Evolutionary conservation across 2,113 vertebrate species (phyloP), one percentile per base, ranked within the genome.

Genomic region (Ceyx melanurus): DNA sequence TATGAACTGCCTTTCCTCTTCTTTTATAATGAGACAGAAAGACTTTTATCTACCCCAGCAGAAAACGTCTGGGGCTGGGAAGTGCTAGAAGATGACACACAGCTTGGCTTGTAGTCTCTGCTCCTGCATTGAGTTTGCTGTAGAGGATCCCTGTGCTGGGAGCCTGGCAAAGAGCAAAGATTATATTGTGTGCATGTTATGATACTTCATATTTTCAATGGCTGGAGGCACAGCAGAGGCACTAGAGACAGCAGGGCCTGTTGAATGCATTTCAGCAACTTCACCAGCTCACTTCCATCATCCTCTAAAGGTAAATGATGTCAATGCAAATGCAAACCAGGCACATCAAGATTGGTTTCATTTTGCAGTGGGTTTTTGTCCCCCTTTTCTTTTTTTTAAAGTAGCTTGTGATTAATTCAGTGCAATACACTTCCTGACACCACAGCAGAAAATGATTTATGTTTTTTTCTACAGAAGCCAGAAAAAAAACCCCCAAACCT

Each of bases 281-380:
- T 88, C 64, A 62, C 23, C 62, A 46, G 95, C 93, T 96, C 90
- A 45, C 80, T 91, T 90, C 85, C 72, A 76, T 74, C 4, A 17
- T 86, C 80, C 77, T 93, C 94, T 75, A 73, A 89, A 96, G 88
- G 89, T 94, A 92, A 93, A 86, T 95, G 89, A 95, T 97, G 94
- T 97, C 94, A 97, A 90, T 83, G 72, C 76, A 96, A 95, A 93
- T 81, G 81, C 67, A 93, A 89, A 97, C 84, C 83, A 95, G 96
- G 43, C 74, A 79, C 67, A 23, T 53, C 77, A 71, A 96, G 82
- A 93, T 95, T 94, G 94, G 94, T 97, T 95, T 92, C 70, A 83
- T 97, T 97, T 92, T 83, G 77, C 76, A 76, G 73, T 88, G 84
- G 56, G 72, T 85, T 94, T 95, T 95, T 66, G 53, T 87, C 76